Conservation (phyloP, 2,113 vertebrate species). For the Ia io region DNA sequence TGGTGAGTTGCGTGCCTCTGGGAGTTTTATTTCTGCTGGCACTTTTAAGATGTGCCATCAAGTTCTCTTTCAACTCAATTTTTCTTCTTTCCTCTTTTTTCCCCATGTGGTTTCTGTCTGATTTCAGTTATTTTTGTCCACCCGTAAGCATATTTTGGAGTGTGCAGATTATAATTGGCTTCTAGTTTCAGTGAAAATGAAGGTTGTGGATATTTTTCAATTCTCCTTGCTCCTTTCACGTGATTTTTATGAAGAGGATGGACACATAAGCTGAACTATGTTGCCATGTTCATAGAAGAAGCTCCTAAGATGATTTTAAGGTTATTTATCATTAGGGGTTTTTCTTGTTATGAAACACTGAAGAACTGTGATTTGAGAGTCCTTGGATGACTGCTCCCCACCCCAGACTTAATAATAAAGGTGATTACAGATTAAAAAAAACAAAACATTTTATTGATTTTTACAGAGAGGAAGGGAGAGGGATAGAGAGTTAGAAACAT, state of each 20-base stretch:
- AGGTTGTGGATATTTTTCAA: background rate
- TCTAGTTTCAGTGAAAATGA: background rate
- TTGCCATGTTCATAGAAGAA: background rate
- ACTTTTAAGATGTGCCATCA: background rate
- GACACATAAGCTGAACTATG: background rate
- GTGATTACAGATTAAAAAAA: background rate
- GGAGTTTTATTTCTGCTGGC: background rate
- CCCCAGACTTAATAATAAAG: background rate
- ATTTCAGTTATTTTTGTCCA: background rate
- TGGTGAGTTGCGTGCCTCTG: background rate
- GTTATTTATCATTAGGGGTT: background rate
- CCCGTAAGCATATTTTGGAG: background rate
- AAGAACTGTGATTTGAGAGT: background rate
- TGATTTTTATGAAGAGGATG: background rate
- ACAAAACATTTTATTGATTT: too few relatives aligned
- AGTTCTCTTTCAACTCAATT: background rate
- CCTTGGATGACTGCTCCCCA: background rate
- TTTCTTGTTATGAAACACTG: background rate
- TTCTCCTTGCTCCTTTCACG: background rate
- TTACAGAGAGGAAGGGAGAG: too few relatives aligned
- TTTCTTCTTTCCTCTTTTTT: background rate
- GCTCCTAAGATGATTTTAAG: background rate
- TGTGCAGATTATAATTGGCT: background rate
- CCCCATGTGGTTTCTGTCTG: background rate
- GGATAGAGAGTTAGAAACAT: too few relatives aligned